Evolutionary conservation across 2,888 invertebrate species (phyloP), one percentile per base, ranked within the genome.

Genomic region (Gymnoscelis rufifasciata): DNA sequence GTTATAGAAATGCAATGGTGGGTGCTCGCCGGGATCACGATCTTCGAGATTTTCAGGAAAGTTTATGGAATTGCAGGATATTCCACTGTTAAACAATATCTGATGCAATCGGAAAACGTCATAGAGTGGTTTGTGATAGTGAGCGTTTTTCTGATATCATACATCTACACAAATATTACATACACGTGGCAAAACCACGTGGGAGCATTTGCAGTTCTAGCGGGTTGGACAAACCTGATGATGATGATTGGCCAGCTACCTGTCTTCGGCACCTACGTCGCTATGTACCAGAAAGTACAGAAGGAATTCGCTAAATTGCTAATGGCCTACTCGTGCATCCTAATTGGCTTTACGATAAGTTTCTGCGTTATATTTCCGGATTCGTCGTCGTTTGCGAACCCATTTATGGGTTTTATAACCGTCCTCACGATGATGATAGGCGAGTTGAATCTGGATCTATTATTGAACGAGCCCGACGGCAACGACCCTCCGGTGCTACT

Each of bases 341-440:
- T 96, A 26, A 93, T 96, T 26, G 96, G 95, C 0, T 96, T 96
- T 66, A 95, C 95, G 0, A 93, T 95, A 47, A 95, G 95, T 71
- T 96, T 96, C 68, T 95, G 95, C 76, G 95, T 96, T 0, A 94
- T 96, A 68, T 96, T 95, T 73, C 95, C 95, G 0, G 92, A 93
- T 54, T 93, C 94, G 0, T 93, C 93, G 8, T 93, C 94, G 0
- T 95, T 95, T 68, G 93, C 94, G 7, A 94, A 95, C 77, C 95
- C 95, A 0, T 93, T 95, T 57, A 94, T 94, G 79, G 95, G 95
- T 6, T 91, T 95, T 52, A 94, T 95, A 48, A 94, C 95, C 1
- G 94, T 95, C 3, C 74, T 95, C 48, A 95, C 95, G 0, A 95
- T 95, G 95, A 95, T 95, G 95, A 95, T 95, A 5, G 95, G 95